A percentile compares a stretch with the other conserved stretches of the same genome.
These are phyloP conservation scores for Arctia plantaginis DNA, from an alignment of 2,888 invertebrate species.

Conservation along the genomic window DNA sequence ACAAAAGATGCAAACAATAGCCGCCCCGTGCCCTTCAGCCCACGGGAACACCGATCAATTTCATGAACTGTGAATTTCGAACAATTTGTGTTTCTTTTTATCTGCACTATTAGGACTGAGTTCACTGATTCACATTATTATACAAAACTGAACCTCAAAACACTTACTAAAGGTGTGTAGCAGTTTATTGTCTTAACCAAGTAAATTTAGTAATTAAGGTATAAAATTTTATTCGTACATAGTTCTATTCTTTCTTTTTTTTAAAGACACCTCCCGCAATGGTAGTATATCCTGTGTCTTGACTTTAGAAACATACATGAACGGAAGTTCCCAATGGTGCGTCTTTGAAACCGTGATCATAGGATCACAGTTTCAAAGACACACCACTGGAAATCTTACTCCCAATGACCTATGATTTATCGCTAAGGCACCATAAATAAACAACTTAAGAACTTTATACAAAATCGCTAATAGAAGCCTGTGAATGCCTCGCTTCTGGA, in stretches of 20 bases:
- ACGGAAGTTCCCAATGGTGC: too few species aligned
- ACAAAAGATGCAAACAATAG: constrained; percentile 79
- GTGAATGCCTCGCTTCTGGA: too few species aligned
- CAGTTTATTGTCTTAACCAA: not conserved
- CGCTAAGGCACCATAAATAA: not conserved
- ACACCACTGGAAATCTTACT: not conserved
- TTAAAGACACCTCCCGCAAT: too few species aligned
- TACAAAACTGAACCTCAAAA: not conserved
- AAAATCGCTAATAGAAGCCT: too few species aligned
- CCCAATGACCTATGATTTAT: not conserved
- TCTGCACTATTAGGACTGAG: constrained; percentile 8
- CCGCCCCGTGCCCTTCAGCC: constrained; percentile 52
- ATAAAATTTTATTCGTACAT: not conserved
- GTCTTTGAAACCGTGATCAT: too few species aligned
- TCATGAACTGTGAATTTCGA: constrained; percentile 45
- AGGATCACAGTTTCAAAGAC: not conserved
- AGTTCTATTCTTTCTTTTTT: too few species aligned
- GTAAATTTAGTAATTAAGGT: not conserved
- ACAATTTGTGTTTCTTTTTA: constrained; percentile 31
- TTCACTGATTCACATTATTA: constrained; percentile 7
- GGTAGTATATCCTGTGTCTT: too few species aligned
- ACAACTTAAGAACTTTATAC: not conserved
- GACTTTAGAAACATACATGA: too few species aligned
- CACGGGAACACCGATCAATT: constrained; percentile 53
- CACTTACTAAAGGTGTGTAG: not conserved